A percentile compares a stretch with the other conserved stretches of the same genome.
These are phyloP conservation scores for Parambassis ranga DNA, from an alignment of 2,797 vertebrate genomes.

Conservation along the genomic window DNA sequence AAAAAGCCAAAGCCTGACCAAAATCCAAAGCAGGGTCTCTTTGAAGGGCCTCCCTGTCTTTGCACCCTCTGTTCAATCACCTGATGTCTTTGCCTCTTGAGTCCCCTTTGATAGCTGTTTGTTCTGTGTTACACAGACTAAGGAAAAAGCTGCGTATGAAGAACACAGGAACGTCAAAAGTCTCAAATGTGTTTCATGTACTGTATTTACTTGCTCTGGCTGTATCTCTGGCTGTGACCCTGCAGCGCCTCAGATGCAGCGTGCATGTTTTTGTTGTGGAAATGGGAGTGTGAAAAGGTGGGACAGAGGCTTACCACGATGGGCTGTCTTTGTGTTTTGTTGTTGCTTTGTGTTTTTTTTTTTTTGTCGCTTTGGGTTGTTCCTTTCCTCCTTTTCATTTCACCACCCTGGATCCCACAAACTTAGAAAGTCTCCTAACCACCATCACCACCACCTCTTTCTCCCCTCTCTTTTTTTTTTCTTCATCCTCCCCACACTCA, in stretches of 20 bases:
- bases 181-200: slow-evolving; percentile 21
- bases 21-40: slow-evolving; percentile 22
- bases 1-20: slow-evolving; percentile 13
- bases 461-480: slow-evolving; percentile 4
- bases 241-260: slow-evolving; percentile 13
- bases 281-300: slow-evolving; percentile 53
- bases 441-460: slow-evolving; percentile 28
- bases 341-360: slow-evolving; percentile 47
- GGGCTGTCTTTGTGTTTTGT: slow-evolving; percentile 60
- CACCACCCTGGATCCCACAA: slow-evolving; percentile 40
- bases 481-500: slow-evolving; percentile 11
- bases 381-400: slow-evolving; percentile 24
- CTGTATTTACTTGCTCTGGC: slow-evolving; percentile 18
- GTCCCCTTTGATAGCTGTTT: slow-evolving; percentile 62
- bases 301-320: slow-evolving; percentile 26
- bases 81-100: slow-evolving; percentile 27
- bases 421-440: slow-evolving; percentile 34
- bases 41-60: slow-evolving; percentile 26
- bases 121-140: slow-evolving; percentile 40
- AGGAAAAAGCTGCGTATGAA: slow-evolving; percentile 1
- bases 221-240: slow-evolving; percentile 39
- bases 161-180: slow-evolving; percentile 34
- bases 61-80: slow-evolving; percentile 17
- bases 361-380: slow-evolving; percentile 54
- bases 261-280: slow-evolving; percentile 68